Evolutionary conservation across 2,113 vertebrate genomes (phyloP).

Genomic region (Mus pahari): DNA sequence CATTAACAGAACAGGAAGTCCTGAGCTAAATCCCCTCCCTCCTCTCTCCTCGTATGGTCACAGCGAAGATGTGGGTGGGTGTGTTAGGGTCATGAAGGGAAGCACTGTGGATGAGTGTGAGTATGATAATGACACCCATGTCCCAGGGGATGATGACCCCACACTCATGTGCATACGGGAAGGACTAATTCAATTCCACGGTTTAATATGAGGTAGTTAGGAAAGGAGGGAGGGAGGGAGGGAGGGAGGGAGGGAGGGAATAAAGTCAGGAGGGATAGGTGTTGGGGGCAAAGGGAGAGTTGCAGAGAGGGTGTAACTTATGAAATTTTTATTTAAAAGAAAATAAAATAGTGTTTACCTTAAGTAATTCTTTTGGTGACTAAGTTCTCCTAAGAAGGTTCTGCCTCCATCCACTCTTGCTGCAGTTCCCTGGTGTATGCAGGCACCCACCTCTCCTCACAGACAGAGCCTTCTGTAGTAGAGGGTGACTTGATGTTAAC

Average conservation of each 20-base stretch:
- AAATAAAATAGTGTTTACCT: background rate
- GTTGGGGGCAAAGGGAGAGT: background rate
- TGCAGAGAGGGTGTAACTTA: background rate
- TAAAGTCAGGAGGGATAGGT: background rate
- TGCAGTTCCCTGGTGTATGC: accelerated
- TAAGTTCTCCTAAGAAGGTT: background rate
- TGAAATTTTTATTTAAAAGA: background rate
- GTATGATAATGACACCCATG: background rate
- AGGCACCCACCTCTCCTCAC: accelerated
- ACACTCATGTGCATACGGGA: no score
- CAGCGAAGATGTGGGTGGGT: background rate
- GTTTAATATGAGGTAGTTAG: background rate
- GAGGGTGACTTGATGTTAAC: no score
- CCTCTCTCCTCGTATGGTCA: background rate
- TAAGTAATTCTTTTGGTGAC: background rate
- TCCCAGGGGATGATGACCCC: background rate
- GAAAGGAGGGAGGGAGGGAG: no score
- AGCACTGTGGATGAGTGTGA: background rate
- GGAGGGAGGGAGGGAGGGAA: no score
- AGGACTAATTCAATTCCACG: background rate
- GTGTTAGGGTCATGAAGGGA: background rate
- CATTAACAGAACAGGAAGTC: background rate
- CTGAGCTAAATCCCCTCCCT: background rate
- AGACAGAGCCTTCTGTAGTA: no score
- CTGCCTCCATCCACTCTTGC: background rate